These are phyloP conservation scores for Austrolebias charrua DNA, from an alignment of 2,797 vertebrate species.

Conservation along the genomic window DNA sequence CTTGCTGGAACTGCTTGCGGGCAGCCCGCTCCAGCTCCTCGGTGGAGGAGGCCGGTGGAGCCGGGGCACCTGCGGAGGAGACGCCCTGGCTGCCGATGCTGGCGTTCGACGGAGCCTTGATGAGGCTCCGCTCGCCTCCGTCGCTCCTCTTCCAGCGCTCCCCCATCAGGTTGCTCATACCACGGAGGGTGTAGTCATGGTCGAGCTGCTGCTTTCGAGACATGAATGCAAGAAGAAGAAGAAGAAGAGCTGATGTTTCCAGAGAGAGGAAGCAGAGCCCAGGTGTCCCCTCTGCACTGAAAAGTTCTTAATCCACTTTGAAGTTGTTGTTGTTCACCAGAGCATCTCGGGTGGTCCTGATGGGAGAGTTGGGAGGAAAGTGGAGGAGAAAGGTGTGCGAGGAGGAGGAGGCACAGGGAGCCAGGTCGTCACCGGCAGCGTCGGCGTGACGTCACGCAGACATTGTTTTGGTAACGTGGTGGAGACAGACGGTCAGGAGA, in stretches of 20 bases:
- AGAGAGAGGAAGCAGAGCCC: not conserved
- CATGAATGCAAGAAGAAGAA: slow-evolving; percentile 80
- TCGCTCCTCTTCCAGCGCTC: slow-evolving; percentile 88
- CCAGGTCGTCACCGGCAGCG: slow-evolving; percentile 63
- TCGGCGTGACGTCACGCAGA: slow-evolving; percentile 69
- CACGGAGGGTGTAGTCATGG: slow-evolving; percentile 94
- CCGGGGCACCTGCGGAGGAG: slow-evolving; percentile 21
- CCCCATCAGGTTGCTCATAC: slow-evolving; percentile 93
- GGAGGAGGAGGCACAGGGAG: slow-evolving; percentile 65
- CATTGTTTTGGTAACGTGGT: too few relatives aligned
- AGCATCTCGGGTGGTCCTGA: slow-evolving; percentile 66
- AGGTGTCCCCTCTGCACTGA: not conserved
- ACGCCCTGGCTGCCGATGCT: slow-evolving; percentile 83
- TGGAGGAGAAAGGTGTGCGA: slow-evolving; percentile 59
- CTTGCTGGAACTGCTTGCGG: slow-evolving; percentile 92
- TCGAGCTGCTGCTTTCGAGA: slow-evolving; percentile 87
- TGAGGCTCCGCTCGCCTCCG: slow-evolving; percentile 83
- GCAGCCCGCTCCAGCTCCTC: slow-evolving; percentile 92
- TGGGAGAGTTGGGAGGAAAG: slow-evolving; percentile 63
- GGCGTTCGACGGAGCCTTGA: slow-evolving; percentile 82
- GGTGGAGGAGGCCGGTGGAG: slow-evolving; percentile 54
- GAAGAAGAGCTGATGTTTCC: slow-evolving; percentile 30
- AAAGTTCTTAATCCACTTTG: not conserved
- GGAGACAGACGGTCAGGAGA: not conserved
- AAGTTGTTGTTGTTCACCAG: slow-evolving; percentile 28